Conservation (phyloP, 2,113 vertebrate species). For the Rhynchomys soricoides region DNA sequence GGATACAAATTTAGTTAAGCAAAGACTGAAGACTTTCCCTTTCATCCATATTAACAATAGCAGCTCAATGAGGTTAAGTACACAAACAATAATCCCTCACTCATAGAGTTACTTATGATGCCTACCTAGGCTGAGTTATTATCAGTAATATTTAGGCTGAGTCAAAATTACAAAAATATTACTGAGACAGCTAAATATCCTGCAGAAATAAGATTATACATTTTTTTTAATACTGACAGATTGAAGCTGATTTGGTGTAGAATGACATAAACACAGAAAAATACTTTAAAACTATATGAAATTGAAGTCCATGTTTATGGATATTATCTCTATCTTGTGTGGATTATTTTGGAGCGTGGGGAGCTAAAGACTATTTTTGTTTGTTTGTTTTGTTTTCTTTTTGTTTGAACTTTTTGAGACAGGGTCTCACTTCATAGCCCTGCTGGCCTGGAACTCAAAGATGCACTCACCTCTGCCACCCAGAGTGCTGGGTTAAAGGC, state of each 20-base stretch:
- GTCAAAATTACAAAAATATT: conserved; percentile 57
- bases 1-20: conserved; percentile 23
- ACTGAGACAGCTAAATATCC: background rate
- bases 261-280: conserved; percentile 8
- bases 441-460: background rate
- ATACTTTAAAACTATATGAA: conserved; percentile 44
- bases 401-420: background rate
- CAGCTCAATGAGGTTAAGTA: conserved; percentile 19
- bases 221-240: background rate
- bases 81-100: background rate
- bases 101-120: conserved; percentile 21
- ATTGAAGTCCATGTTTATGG: background rate
- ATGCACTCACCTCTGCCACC: background rate
- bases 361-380: background rate
- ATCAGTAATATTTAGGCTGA: conserved; percentile 14
- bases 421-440: background rate
- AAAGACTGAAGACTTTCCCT: conserved; percentile 16
- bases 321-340: background rate
- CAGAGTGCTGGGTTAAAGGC: background rate
- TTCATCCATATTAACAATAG: background rate
- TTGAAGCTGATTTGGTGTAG: conserved; percentile 42
- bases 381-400: background rate
- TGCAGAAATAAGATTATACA: background rate
- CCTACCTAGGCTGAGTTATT: conserved; percentile 29
- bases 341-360: background rate